phyloP scores from a whole-genome alignment of 2,888 invertebrate genomes.

The Aethes cnicana region DNA sequence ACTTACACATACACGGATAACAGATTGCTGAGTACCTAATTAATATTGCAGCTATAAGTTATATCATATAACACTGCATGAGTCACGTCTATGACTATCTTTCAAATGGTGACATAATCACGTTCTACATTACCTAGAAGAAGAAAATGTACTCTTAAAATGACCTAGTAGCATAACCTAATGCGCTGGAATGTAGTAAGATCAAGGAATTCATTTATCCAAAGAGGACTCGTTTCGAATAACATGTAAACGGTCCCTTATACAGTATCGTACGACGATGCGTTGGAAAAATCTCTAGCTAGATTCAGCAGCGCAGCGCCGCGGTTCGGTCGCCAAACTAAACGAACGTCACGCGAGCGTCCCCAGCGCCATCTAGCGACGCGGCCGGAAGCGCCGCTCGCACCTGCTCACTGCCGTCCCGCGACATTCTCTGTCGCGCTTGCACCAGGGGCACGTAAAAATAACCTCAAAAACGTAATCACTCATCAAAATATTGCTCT shows the following conservation, averaged over 20 bases:
- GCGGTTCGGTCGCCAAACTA: constrained; percentile 76
- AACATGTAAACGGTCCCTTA: constrained; percentile 62
- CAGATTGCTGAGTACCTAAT: no score
- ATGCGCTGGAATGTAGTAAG: no score
- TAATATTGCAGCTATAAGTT: no score
- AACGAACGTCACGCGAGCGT: constrained; percentile 64
- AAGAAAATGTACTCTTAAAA: no score
- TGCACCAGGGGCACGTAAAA: constrained; percentile 78
- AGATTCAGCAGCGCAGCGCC: constrained; percentile 77
- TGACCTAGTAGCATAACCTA: no score
- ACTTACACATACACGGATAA: no score
- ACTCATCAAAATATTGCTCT: constrained; percentile 68
- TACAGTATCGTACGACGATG: constrained; percentile 64
- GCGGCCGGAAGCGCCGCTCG: constrained; percentile 43
- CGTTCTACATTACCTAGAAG: no score
- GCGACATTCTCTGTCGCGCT: constrained; percentile 75
- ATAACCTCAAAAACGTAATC: constrained; percentile 76
- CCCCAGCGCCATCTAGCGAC: constrained; percentile 68
- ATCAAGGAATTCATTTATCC: no score
- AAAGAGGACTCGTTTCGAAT: constrained; percentile 21
- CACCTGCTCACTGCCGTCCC: constrained; percentile 56
- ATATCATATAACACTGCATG: no score
- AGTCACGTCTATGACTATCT: no score
- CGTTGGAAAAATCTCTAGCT: constrained; percentile 79
- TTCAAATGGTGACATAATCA: no score